A percentile compares a stretch with the other conserved stretches of the same genome.
phyloP scores from a whole-genome alignment of 1,140 invertebrate species.

The Zaprionus lachaisei region DNA sequence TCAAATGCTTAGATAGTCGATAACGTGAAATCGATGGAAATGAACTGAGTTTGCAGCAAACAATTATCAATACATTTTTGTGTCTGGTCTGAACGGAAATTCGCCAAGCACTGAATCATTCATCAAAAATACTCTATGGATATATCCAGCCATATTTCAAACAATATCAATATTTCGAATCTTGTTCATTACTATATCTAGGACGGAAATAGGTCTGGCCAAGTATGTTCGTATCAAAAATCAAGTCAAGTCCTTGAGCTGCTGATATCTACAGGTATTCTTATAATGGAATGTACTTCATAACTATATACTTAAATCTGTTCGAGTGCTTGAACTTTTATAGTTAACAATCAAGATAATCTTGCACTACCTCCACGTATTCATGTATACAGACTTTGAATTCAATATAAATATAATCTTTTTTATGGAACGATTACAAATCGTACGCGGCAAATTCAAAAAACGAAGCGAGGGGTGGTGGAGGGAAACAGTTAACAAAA shows the following conservation, averaged over 20 bases:
- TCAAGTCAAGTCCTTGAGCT: background rate
- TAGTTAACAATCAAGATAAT: background rate
- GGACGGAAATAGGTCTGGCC: background rate
- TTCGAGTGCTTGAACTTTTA: conserved; percentile 3
- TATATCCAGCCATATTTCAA: background rate
- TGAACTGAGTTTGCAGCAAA: conserved; percentile 2
- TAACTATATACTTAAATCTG: background rate
- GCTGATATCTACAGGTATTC: background rate
- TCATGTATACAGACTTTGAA: background rate
- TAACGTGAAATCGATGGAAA: background rate
- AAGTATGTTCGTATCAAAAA: background rate
- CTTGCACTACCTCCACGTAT: background rate
- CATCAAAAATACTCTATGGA: background rate
- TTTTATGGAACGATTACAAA: background rate
- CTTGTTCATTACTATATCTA: background rate
- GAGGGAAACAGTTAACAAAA: background rate
- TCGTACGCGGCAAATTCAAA: background rate
- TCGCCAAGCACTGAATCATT: conserved; percentile 1
- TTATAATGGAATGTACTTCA: background rate
- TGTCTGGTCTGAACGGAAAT: background rate
- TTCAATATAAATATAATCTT: background rate
- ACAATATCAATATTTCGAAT: background rate
- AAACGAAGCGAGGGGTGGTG: background rate
- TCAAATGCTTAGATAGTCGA: conserved; percentile 13
- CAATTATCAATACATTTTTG: conserved; percentile 12